Evolutionary conservation across 1,140 invertebrate species (phyloP).

Genomic region (Glossosoma conforme): DNA sequence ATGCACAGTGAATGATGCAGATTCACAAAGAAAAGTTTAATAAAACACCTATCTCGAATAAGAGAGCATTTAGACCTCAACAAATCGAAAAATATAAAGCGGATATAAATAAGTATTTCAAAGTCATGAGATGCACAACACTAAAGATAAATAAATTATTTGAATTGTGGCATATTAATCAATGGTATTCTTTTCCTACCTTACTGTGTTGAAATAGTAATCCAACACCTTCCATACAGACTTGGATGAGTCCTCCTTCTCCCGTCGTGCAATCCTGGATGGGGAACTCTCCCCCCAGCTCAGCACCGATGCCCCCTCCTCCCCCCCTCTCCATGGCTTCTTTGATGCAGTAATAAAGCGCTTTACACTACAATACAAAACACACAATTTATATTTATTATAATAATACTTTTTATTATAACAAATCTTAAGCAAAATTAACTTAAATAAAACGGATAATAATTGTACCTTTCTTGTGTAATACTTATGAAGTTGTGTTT

Average conservation of each 20-base stretch:
- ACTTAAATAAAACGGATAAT: neutral
- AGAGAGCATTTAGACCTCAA: neutral
- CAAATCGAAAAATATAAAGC: slow-evolving; percentile 1
- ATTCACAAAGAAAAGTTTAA: too few relatives aligned
- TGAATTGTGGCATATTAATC: neutral
- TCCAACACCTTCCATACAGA: slow-evolving; percentile 98
- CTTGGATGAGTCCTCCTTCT: slow-evolving; percentile 95
- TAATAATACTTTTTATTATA: neutral
- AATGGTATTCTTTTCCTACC: slow-evolving; percentile 57
- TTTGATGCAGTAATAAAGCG: slow-evolving; percentile 98
- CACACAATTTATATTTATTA: neutral
- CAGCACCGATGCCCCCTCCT: slow-evolving; percentile 71
- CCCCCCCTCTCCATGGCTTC: slow-evolving; percentile 97
- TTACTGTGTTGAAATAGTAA: slow-evolving; percentile 98
- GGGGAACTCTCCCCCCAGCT: slow-evolving; percentile 97
- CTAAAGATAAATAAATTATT: slow-evolving; percentile 21
- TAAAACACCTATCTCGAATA: slow-evolving; percentile 1
- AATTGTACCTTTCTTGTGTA: slow-evolving; percentile 91
- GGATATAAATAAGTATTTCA: slow-evolving; percentile 2
- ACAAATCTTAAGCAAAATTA: neutral
- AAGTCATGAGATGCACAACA: slow-evolving; percentile 27
- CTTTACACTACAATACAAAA: slow-evolving; percentile 78
- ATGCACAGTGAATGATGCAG: too few relatives aligned
- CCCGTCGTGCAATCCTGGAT: slow-evolving; percentile 95
- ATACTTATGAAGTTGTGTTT: slow-evolving; percentile 96